A percentile compares a stretch with the other conserved stretches of the same genome.
phyloP scores from a whole-genome alignment of 2,797 vertebrate genomes.

The Masticophis lateralis region DNA sequence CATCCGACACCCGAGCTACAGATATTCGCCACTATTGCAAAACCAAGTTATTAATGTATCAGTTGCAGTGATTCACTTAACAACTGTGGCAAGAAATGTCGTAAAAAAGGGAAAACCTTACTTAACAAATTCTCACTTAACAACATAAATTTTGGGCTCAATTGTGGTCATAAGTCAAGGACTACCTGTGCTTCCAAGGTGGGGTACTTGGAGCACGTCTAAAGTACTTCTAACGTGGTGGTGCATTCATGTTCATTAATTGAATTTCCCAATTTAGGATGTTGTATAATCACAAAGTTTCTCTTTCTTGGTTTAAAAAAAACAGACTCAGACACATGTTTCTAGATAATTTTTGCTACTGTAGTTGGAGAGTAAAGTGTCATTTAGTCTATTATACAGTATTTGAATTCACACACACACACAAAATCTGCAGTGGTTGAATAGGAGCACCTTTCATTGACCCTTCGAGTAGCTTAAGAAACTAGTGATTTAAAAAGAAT shows the following conservation, averaged over 20 bases:
- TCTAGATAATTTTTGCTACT: slow-evolving; percentile 50
- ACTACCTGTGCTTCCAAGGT: not conserved
- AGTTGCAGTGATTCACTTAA: not conserved
- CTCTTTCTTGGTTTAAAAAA: slow-evolving; percentile 22
- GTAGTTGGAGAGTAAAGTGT: slow-evolving; percentile 50
- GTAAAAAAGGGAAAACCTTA: not conserved
- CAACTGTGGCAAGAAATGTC: not conserved
- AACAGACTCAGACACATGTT: slow-evolving; percentile 37
- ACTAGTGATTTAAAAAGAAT: slow-evolving; percentile 55
- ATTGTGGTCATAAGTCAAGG: not conserved
- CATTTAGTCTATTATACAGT: slow-evolving; percentile 39
- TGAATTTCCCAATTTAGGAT: not conserved
- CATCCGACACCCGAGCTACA: too few relatives aligned
- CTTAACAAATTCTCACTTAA: not conserved
- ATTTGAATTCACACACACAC: slow-evolving; percentile 48
- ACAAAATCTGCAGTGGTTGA: slow-evolving; percentile 39
- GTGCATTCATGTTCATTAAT: not conserved
- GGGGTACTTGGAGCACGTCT: not conserved
- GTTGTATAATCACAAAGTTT: not conserved
- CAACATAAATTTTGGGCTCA: not conserved
- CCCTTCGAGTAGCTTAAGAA: slow-evolving; percentile 59
- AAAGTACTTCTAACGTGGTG: not conserved
- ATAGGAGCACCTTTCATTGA: slow-evolving; percentile 63
- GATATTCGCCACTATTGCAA: too few relatives aligned
- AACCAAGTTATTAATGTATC: not conserved